Base-by-base conservation (phyloP, 2,797 vertebrate species). In the Myotis vivesi region DNA sequence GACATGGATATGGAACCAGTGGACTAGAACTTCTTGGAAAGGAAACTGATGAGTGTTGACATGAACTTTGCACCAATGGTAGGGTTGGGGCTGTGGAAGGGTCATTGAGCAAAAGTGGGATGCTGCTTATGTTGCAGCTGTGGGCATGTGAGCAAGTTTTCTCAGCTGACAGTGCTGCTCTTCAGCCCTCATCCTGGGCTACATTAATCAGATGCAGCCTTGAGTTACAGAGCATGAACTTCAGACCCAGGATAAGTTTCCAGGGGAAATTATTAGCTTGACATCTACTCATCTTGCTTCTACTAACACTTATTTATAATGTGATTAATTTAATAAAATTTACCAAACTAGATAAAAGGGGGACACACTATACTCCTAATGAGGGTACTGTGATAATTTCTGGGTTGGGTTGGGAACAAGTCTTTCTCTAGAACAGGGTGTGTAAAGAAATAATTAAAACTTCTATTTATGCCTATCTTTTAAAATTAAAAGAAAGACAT, bases 71-170 rank as follows among this genome's bases (percentile, higher is more conserved):
- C 20, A 44, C 15, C 0, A 3, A 12, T 1, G 44, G 4, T 23
- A 38, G 17, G 19, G 11, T 4, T 5, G 15, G 51, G 59, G 19
- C 1, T 9, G 17, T 3, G 53, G 33, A 20, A 66, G 33, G 28
- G 38, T 25, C 16, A 2, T 66, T 3, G 22, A 20, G 22, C 20
- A 1, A 36, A 15, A 6, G 6, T 5, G 49, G 86, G 64, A 4
- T 11, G 30, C 80, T 28, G 86, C 36, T 82, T 4, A 19, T 0
- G 6, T 7, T 8, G 23, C 0, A 1, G 41, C 41, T 8, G 28
- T 0, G 1, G 41, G 13, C 20, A n/a, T 1, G 1, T 23, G 33
- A 3, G 16, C 0, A 12, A 30, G 23, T 16, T 33, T 15, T 17
- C 23, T 51, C 75, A 3, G 30, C 22, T 17, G 13, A 13, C 15